Base-by-base conservation (phyloP, 2,113 vertebrate species). In the Tricholaema leucomelas region DNA sequence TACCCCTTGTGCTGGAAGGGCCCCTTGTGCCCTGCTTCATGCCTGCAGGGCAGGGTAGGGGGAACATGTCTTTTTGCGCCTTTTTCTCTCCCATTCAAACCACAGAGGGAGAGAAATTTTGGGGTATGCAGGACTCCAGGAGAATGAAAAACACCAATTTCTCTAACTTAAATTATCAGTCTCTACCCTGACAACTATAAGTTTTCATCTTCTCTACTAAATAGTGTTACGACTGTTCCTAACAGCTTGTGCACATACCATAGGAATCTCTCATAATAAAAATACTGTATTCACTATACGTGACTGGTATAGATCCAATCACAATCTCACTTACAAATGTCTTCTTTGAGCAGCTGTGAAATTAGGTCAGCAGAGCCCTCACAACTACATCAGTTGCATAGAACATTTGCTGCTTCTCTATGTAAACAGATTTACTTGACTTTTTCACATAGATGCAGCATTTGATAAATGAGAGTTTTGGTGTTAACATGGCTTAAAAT, bases 281-380 rank as follows among this genome's bases (percentile, higher is more conserved):
- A 58, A 10, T 81, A 33, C 78, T 55, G 31, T 78, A 81, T 87
- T 95, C 65, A 60, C 33, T 75, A 17, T 44, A 60, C 55, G 50
- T 52, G 72, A 60, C 65, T 87, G 69, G 36, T 88, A 76, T 31
- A 89, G 78, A 85, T 91, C 77, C 28, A 91, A 54, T 88, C 81
- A 76, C 31, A 85, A 76, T 27, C 40, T 60, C 87, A 76, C 89
- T 93, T 92, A 92, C 70, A 92, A 94, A 88, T 44, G 36, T 54
- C 35, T 91, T 76, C 46, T 75, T 63, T 60, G 42, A 95, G 59
- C 83, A 74, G 69, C 46, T 91, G 81, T 81, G 93, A 95, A 93
- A 93, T 95, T 88, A 92, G 93, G 90, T 92, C 86, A 90, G 86
- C 70, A 17, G 3, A 80, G 52, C 69, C 48, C 72, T 95, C 78